Conservation (phyloP, 1,140 invertebrate genomes). For the Elymnias hypermnestra region DNA sequence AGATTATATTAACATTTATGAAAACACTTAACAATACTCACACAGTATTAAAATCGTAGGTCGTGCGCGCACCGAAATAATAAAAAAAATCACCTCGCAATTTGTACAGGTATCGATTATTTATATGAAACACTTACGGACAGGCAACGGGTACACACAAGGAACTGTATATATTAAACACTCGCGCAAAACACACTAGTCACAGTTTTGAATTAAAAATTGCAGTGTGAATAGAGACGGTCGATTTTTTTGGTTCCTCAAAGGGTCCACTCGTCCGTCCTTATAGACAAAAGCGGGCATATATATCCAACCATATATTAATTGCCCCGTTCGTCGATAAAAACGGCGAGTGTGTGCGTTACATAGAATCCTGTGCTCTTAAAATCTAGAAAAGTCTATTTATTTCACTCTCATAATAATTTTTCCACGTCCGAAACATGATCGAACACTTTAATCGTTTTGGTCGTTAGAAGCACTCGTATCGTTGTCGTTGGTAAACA, state of each 20-base stretch:
- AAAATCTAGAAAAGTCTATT: slow-evolving; percentile 8
- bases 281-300: slow-evolving; percentile 23
- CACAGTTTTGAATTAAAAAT: slow-evolving; percentile 66
- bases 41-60: slow-evolving; percentile 1
- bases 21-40: slow-evolving; percentile 3
- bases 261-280: slow-evolving; percentile 32
- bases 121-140: slow-evolving; percentile 3
- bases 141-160: slow-evolving; percentile 17
- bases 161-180: slow-evolving; percentile 24
- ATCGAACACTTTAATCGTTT: slow-evolving; percentile 8
- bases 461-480: not conserved
- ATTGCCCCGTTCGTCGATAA: slow-evolving; percentile 26
- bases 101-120: slow-evolving; percentile 36
- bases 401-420: not conserved
- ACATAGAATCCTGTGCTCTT: slow-evolving; percentile 13
- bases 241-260: slow-evolving; percentile 25
- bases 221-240: slow-evolving; percentile 53
- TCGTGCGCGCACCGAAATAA: too few relatives aligned
- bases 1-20: slow-evolving; percentile 1
- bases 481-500: too few relatives aligned
- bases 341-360: slow-evolving; percentile 30
- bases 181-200: slow-evolving; percentile 48
- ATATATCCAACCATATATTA: slow-evolving; percentile 38
- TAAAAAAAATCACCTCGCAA: slow-evolving; percentile 24
- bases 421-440: slow-evolving; percentile 3